Conservation (phyloP, 2,888 invertebrate species). For the Glaucopsyche alexis region DNA sequence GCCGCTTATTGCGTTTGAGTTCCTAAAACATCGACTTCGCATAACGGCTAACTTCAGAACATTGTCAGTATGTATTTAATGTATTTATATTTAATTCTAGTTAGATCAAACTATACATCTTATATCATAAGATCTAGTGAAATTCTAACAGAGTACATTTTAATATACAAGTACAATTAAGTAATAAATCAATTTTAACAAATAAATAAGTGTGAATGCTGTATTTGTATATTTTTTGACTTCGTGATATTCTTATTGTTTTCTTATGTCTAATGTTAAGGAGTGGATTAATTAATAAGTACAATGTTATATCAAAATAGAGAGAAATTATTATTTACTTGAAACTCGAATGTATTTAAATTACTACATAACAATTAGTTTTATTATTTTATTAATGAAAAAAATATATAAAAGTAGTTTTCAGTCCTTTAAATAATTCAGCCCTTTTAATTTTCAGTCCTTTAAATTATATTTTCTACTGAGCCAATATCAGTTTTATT, state of each 20-base stretch:
- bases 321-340: too few species aligned
- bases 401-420: too few species aligned
- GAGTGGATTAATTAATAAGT: neutral
- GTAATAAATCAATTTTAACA: neutral
- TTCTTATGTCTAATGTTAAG: neutral
- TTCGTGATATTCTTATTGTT: neutral
- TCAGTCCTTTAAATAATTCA: too few species aligned
- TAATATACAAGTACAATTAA: slow-evolving; percentile 12
- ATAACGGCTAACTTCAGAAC: neutral
- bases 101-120: slow-evolving; percentile 15
- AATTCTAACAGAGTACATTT: neutral
- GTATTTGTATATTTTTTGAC: slow-evolving; percentile 6
- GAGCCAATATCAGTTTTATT: too few species aligned
- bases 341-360: too few species aligned
- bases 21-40: slow-evolving; percentile 8
- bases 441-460: too few species aligned
- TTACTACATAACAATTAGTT: too few species aligned
- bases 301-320: neutral
- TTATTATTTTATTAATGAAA: too few species aligned
- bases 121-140: slow-evolving; percentile 3
- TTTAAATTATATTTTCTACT: too few species aligned
- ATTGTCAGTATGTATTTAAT: slow-evolving; percentile 30
- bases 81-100: slow-evolving; percentile 9
- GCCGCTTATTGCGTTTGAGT: slow-evolving; percentile 21
- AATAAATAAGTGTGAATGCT: neutral